Evolutionary conservation across 2,797 vertebrate genomes (phyloP).

Genomic region (Alfaro cultratus): DNA sequence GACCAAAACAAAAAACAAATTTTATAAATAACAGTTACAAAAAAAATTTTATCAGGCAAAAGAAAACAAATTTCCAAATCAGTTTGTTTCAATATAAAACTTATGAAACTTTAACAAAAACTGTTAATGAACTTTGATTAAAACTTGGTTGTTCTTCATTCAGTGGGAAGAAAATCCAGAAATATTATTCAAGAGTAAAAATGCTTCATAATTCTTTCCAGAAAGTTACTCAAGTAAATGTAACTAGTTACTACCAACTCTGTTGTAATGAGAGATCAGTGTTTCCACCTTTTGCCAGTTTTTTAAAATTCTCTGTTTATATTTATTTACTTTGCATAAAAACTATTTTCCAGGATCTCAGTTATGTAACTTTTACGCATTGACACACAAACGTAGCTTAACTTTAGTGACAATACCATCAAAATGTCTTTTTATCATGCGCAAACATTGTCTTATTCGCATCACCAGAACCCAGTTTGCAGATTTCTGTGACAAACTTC

Average conservation of each 20-base stretch:
- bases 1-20: no score
- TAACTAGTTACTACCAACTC: no score
- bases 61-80: no score
- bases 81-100: no score
- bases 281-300: background rate
- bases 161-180: no score
- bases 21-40: background rate
- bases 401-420: background rate
- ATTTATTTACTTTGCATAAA: background rate
- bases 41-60: background rate
- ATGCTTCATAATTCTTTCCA: no score
- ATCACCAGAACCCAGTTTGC: background rate
- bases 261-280: background rate
- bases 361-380: background rate
- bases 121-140: no score
- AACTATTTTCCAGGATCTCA: background rate
- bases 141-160: no score
- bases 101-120: no score
- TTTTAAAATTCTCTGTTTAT: background rate
- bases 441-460: background rate
- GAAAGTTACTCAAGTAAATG: no score
- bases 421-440: no score
- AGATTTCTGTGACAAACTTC: background rate
- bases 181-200: no score
- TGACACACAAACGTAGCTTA: background rate